A percentile compares a stretch with the other conserved stretches of the same genome.
Evolutionary conservation across 1,140 invertebrate species (phyloP).

Genomic region (Araneus ventricosus): DNA sequence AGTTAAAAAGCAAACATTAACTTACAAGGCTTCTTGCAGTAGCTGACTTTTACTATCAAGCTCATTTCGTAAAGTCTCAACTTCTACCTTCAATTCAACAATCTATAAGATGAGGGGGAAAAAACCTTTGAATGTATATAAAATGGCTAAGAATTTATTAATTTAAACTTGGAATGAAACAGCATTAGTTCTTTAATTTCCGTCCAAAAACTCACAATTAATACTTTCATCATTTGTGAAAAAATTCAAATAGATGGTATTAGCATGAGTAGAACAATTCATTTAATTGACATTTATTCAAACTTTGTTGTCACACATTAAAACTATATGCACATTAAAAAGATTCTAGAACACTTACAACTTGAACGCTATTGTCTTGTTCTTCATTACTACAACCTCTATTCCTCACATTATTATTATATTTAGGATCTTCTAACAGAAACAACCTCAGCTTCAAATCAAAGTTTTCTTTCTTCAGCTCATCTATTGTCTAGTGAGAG

Average conservation of each 20-base stretch:
- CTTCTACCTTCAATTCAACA: slow-evolving; percentile 60
- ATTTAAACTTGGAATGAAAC: no score
- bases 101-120: slow-evolving; percentile 12
- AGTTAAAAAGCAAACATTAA: background rate
- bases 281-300: no score
- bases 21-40: slow-evolving; percentile 59
- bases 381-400: slow-evolving; percentile 36
- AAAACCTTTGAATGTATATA: no score
- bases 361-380: slow-evolving; percentile 7
- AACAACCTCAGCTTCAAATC: slow-evolving; percentile 55
- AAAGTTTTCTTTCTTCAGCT: slow-evolving; percentile 72
- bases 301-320: no score
- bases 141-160: no score
- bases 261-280: no score
- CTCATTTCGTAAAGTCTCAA: slow-evolving; percentile 51
- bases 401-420: background rate
- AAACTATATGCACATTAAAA: background rate
- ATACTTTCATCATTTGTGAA: no score
- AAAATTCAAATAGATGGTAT: no score
- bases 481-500: slow-evolving; percentile 54
- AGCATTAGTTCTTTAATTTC: no score
- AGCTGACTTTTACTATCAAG: slow-evolving; percentile 2
- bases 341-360: slow-evolving; percentile 38
- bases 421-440: slow-evolving; percentile 22
- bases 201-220: no score